These are phyloP conservation scores for Gambusia affinis DNA, from an alignment of 2,113 vertebrate species.

Conservation along the genomic window DNA sequence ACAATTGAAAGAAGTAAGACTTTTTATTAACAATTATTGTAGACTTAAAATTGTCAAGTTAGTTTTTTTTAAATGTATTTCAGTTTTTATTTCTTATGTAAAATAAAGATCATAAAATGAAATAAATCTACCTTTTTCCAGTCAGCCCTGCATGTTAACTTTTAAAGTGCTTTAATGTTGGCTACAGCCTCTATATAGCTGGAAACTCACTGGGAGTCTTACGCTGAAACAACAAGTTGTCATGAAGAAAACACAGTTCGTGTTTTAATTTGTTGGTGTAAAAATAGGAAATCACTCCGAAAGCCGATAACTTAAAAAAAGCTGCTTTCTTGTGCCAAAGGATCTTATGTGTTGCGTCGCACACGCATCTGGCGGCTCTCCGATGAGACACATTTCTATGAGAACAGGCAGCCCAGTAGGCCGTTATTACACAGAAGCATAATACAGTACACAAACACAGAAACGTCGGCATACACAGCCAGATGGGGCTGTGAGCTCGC, in stretches of 20 bases:
- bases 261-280: slow-evolving; percentile 27
- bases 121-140: not conserved
- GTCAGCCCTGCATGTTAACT: not conserved
- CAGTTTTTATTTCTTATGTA: not conserved
- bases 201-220: not conserved
- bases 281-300: slow-evolving; percentile 26
- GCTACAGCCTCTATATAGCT: not conserved
- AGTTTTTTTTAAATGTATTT: no score
- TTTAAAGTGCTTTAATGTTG: not conserved
- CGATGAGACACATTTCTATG: slow-evolving; percentile 47
- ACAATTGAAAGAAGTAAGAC: no score
- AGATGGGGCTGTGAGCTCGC: slow-evolving; percentile 65
- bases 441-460: slow-evolving; percentile 63
- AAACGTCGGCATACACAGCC: slow-evolving; percentile 57
- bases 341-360: slow-evolving; percentile 45
- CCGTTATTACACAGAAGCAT: slow-evolving; percentile 60
- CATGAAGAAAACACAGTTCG: slow-evolving; percentile 10
- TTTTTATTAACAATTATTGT: no score
- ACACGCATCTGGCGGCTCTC: slow-evolving; percentile 58
- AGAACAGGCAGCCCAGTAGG: slow-evolving; percentile 58
- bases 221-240: not conserved
- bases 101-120: not conserved
- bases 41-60: no score
- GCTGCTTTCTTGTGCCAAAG: slow-evolving; percentile 42
- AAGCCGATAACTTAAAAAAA: slow-evolving; percentile 28